Evolutionary conservation across 2,888 invertebrate species (phyloP).

Genomic region (Cremastinae sp.): DNA sequence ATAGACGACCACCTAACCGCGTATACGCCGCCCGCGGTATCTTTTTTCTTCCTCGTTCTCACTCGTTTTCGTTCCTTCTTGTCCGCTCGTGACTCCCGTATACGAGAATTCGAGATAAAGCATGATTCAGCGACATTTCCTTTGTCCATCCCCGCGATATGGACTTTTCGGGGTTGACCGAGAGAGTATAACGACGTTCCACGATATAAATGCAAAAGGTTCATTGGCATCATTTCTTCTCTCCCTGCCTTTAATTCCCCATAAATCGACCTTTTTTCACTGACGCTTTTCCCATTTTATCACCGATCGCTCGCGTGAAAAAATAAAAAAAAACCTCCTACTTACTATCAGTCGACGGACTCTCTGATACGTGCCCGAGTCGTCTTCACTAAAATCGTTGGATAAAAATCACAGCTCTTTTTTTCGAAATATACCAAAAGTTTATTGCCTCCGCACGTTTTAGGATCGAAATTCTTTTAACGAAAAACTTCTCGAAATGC

Average conservation of each 20-base stretch:
- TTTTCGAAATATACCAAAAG: background rate
- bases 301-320: conserved; percentile 7
- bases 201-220: conserved; percentile 54
- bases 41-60: conserved; percentile 21
- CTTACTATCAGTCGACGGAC: conserved; percentile 17
- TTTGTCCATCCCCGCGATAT: conserved; percentile 63
- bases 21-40: conserved; percentile 45
- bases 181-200: conserved; percentile 42
- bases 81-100: conserved; percentile 46
- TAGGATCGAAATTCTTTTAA: conserved; percentile 2
- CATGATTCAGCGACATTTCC: conserved; percentile 71
- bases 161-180: conserved; percentile 12
- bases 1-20: conserved; percentile 62
- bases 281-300: background rate
- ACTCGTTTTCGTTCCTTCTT: conserved; percentile 54
- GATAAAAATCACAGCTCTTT: background rate
- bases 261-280: conserved; percentile 11
- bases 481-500: conserved; percentile 5
- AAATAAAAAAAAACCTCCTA: conserved; percentile 22
- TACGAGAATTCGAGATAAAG: conserved; percentile 57
- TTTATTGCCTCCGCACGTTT: background rate
- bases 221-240: conserved; percentile 10
- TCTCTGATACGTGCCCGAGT: background rate
- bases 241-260: background rate
- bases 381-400: conserved; percentile 2